A percentile compares a stretch with the other conserved stretches of the same genome.
Evolutionary conservation across 2,888 invertebrate genomes (phyloP).

Genomic region (Germaria angustata): DNA sequence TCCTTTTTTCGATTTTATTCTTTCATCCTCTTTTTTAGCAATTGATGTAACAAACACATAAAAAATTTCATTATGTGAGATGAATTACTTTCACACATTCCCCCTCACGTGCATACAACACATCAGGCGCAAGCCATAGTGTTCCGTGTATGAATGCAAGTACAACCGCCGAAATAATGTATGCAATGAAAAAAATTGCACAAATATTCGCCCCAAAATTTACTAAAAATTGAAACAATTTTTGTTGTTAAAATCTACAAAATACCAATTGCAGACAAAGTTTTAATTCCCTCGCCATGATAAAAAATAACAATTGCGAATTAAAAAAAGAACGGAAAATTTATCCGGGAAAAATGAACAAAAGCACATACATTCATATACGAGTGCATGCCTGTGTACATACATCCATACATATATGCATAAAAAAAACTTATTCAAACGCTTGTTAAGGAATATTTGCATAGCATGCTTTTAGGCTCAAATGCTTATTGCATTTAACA

Average conservation of each 20-base stretch:
- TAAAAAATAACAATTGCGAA: slow-evolving; percentile 43
- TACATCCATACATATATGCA: background rate
- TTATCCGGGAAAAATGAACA: slow-evolving; percentile 54
- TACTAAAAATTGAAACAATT: slow-evolving; percentile 62
- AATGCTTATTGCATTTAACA: slow-evolving; percentile 68
- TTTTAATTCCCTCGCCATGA: slow-evolving; percentile 66
- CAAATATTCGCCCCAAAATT: slow-evolving; percentile 49
- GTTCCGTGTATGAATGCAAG: slow-evolving; percentile 20
- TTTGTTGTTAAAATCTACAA: slow-evolving; percentile 59
- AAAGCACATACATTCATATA: slow-evolving; percentile 52
- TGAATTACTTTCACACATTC: slow-evolving; percentile 62
- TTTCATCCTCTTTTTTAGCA: slow-evolving; percentile 55
- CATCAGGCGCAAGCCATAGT: background rate
- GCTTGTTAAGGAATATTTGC: slow-evolving; percentile 65
- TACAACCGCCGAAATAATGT: slow-evolving; percentile 54
- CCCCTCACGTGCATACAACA: background rate
- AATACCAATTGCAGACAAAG: slow-evolving; percentile 68
- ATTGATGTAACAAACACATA: slow-evolving; percentile 66
- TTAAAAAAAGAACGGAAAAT: slow-evolving; percentile 42
- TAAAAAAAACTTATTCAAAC: slow-evolving; percentile 58
- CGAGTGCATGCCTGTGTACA: too few relatives aligned
- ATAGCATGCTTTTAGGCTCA: slow-evolving; percentile 68
- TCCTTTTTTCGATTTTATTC: slow-evolving; percentile 56
- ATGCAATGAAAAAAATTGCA: slow-evolving; percentile 47
- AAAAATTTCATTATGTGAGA: slow-evolving; percentile 69